Conservation (phyloP, 2,113 vertebrate species). For the Pedionomus torquatus region DNA sequence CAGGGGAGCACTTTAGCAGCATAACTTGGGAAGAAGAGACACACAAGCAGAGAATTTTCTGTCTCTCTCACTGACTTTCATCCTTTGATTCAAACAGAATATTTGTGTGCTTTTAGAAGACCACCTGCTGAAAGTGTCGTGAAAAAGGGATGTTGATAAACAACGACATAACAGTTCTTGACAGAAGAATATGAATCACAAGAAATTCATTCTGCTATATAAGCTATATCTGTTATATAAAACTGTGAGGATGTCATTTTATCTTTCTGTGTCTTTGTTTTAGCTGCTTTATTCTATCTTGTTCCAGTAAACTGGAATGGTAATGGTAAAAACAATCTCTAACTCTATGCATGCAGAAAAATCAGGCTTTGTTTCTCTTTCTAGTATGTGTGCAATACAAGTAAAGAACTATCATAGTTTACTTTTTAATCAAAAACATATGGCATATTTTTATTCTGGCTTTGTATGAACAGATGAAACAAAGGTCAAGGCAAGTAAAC, state of each 20-base stretch:
- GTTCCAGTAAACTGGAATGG: background rate
- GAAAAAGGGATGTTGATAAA: background rate
- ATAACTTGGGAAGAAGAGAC: background rate
- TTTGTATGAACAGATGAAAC: conserved; percentile 13
- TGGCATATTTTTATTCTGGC: background rate
- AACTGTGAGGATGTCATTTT: background rate
- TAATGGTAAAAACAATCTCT: background rate
- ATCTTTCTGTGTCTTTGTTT: background rate
- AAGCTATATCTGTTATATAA: background rate
- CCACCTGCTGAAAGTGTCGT: background rate
- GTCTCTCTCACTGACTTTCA: background rate
- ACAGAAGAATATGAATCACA: background rate
- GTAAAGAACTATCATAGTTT: background rate
- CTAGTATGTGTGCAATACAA: background rate
- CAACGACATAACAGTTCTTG: background rate
- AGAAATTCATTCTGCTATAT: background rate
- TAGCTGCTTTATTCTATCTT: background rate
- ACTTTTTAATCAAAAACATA: background rate
- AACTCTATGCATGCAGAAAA: background rate
- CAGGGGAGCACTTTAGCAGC: background rate
- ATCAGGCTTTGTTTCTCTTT: background rate
- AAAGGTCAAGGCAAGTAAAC: background rate
- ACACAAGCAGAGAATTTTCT: background rate
- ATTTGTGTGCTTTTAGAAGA: conserved; percentile 27
- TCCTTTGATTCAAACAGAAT: conserved; percentile 27